A percentile compares a stretch with the other conserved stretches of the same genome.
Conservation (phyloP, 2,797 vertebrate genomes). For the Margarornis squamiger region DNA sequence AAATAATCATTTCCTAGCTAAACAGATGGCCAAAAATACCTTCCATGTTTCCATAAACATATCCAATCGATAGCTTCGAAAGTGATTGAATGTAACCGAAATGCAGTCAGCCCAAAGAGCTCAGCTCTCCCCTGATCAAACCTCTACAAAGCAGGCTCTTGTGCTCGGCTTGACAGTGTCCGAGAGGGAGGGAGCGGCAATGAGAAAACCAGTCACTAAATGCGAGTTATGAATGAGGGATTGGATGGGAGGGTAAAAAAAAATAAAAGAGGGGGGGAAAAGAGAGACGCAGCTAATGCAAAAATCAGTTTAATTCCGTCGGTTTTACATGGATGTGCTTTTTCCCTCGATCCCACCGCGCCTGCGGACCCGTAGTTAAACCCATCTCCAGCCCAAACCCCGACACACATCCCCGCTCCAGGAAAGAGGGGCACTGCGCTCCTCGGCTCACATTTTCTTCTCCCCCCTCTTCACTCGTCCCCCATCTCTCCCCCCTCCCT, state of each 20-base stretch:
- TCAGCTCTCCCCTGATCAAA: neutral
- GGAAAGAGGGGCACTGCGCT: constrained; percentile 26
- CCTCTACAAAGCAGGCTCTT: constrained; percentile 42
- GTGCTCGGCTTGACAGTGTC: constrained; percentile 44
- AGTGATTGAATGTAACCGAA: constrained; percentile 25
- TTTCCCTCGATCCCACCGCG: neutral
- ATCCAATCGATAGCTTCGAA: constrained; percentile 32
- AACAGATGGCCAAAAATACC: constrained; percentile 37
- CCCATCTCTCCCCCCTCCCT: constrained; percentile 23
- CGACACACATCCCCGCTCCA: neutral
- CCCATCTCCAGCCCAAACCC: neutral
- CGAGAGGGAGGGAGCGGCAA: constrained; percentile 37
- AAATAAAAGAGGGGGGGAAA: neutral
- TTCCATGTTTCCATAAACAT: constrained; percentile 15
- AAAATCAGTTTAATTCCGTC: constrained; percentile 34
- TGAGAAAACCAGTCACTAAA: constrained; percentile 49
- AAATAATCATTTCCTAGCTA: neutral
- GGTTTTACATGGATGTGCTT: neutral
- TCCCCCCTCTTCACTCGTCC: neutral
- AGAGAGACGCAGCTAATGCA: neutral
- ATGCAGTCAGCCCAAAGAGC: neutral
- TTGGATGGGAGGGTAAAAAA: neutral
- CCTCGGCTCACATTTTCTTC: neutral
- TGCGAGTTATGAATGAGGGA: constrained; percentile 48
- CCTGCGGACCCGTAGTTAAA: neutral